Evolutionary conservation across 2,888 invertebrate species (phyloP).

Genomic region (Trachelus iudaicus): DNA sequence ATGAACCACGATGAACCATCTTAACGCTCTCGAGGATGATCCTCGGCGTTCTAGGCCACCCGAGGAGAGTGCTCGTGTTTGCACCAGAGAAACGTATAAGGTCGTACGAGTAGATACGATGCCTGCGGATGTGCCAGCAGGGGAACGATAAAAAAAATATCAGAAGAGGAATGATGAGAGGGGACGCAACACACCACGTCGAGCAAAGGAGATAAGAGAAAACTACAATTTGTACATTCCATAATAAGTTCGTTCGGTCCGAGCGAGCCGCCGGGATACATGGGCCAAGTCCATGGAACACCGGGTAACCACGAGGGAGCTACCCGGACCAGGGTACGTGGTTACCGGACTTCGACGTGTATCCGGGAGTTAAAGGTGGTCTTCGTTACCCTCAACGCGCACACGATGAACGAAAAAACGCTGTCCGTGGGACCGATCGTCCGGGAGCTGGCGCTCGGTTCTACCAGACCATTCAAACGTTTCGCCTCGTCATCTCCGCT

Average conservation of each 20-base stretch:
- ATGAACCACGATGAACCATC: background rate
- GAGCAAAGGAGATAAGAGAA: slow-evolving; percentile 42
- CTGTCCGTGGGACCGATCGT: slow-evolving; percentile 26
- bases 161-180: background rate
- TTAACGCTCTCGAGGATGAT: background rate
- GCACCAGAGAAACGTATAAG: background rate
- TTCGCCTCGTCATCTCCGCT: background rate
- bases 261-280: slow-evolving; percentile 32
- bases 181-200: background rate
- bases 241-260: slow-evolving; percentile 74
- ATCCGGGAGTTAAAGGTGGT: background rate
- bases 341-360: background rate
- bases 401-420: background rate
- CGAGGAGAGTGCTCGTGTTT: background rate
- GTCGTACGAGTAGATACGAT: background rate
- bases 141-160: slow-evolving; percentile 9
- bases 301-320: slow-evolving; percentile 34
- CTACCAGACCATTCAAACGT: slow-evolving; percentile 16
- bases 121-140: slow-evolving; percentile 27
- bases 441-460: slow-evolving; percentile 40
- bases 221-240: slow-evolving; percentile 84
- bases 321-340: slow-evolving; percentile 11
- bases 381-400: background rate
- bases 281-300: background rate
- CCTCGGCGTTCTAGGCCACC: background rate